Evolutionary conservation across 2,113 vertebrate species (phyloP), one percentile per base, ranked within the genome.

Genomic region (Ascaphus truei): DNA sequence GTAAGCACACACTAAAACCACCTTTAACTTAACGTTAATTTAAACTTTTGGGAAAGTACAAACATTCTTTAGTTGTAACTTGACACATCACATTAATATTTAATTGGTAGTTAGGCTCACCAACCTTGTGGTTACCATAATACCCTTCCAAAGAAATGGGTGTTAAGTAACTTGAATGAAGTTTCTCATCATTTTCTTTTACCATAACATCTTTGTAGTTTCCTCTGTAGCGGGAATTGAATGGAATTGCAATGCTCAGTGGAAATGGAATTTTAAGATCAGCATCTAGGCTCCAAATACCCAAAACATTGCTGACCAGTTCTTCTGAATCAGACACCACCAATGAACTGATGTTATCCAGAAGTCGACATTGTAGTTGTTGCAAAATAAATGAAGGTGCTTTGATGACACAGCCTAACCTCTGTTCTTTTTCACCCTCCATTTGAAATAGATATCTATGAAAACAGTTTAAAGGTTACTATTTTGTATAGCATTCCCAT

Each of bases 281-380:
- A 57, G 23, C 9, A n/a, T 71, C 82, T 23, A 3, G 34, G 12
- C 66, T 53, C 62, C 83, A 34, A 10, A 93, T 68, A 64, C 75
- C 63, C 74, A 95, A 72, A 50, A 95, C 83, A 7, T 88, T 90
- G 80, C 95, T 97, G 78, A 95, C 73, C 75, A 96, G 68, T 71
- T 96, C 89, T 84, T 97, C 94, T 10, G 84, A 84, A 61, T 90
- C 87, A 7, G 63, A 77, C 73, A 93, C 85, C 76, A 92, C 78
- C 72, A 86, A 75, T 67, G 85, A 87, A 79, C 92, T 92, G 36
- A 76, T 72, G 18, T 73, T 5, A 29, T 93, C 92, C 25, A 77
- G 72, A 77, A 83, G 72, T 8, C 74, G 83, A 56, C 91, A 92
- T 5, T 63, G 72, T 36, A 94, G 73, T 9, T 52, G 78, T 30